Conservation (phyloP, 2,797 vertebrate genomes). For the Mycteria americana region DNA sequence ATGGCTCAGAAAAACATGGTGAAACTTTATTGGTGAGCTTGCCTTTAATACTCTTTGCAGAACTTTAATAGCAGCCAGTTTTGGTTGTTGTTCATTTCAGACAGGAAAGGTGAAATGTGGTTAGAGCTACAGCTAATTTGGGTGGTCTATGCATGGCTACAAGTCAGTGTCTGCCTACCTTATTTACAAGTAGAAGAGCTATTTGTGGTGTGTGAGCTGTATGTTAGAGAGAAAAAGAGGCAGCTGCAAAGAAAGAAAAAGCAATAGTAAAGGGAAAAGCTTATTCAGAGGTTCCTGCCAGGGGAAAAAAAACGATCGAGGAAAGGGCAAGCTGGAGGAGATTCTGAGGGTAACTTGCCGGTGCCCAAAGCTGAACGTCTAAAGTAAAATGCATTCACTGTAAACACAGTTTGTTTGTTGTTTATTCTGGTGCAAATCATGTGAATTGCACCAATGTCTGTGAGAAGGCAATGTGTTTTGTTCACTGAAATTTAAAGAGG, state of each 20-base stretch:
- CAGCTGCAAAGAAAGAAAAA: not conserved
- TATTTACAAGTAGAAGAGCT: not conserved
- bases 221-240: not conserved
- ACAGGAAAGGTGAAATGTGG: not conserved
- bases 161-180: not conserved
- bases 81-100: not conserved
- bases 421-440: not conserved
- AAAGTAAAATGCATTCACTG: not conserved
- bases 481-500: not conserved
- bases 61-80: not conserved
- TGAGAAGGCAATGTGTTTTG: not conserved
- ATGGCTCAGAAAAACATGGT: not conserved
- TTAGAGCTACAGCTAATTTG: not conserved
- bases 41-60: not conserved
- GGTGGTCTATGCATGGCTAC: not conserved
- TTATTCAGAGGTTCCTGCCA: not conserved
- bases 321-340: conserved; percentile 4
- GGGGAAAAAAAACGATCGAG: not conserved
- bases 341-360: not conserved
- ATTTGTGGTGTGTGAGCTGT: not conserved
- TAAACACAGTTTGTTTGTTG: not conserved
- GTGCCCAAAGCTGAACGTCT: not conserved
- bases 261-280: not conserved
- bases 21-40: not conserved
- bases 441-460: not conserved